Evolutionary conservation across 2,113 vertebrate genomes (phyloP).

Genomic region (Orthonyx spaldingii): DNA sequence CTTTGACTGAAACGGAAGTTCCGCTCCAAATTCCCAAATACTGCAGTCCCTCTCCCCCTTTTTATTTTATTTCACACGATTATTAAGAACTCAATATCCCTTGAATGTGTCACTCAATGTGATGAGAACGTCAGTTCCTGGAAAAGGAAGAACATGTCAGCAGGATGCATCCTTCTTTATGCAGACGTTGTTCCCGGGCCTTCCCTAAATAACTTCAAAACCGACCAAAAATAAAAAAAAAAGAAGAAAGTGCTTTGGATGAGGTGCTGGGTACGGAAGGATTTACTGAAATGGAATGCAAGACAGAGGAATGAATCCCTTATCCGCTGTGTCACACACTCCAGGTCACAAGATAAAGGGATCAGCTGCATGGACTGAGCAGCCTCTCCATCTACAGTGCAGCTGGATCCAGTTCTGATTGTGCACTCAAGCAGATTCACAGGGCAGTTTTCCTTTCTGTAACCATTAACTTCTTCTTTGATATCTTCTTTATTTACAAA

Average conservation of each 20-base stretch:
- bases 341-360: conserved; percentile 12
- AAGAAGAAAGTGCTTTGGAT: background rate
- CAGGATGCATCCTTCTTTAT: conserved; percentile 48
- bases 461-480: background rate
- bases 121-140: conserved; percentile 41
- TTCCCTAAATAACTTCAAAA: conserved; percentile 59
- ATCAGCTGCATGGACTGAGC: background rate
- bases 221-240: background rate
- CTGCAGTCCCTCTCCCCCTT: background rate
- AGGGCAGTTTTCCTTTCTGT: background rate
- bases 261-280: background rate
- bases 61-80: background rate
- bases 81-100: background rate
- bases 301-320: background rate
- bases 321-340: background rate
- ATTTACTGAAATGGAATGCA: conserved; percentile 11
- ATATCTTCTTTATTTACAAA: background rate
- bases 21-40: background rate
- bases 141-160: conserved; percentile 53
- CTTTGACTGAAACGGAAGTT: background rate
- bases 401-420: background rate
- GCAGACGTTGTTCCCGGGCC: background rate
- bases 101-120: background rate
- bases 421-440: background rate
- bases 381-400: background rate